Conservation (phyloP, 2,888 invertebrate species). For the Electrophaes corylata region DNA sequence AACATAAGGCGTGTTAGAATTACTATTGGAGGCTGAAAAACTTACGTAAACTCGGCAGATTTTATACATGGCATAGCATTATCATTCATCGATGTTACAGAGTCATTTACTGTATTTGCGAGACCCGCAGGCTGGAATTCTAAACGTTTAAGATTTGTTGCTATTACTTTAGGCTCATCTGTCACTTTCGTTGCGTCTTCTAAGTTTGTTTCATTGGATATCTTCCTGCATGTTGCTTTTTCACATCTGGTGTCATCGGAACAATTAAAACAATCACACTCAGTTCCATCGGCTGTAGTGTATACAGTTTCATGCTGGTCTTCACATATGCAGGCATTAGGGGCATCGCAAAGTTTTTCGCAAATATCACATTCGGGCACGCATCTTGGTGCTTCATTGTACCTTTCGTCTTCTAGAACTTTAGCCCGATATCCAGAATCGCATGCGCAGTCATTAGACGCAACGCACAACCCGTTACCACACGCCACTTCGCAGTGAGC, state of each 20-base stretch:
- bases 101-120: neutral
- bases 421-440: conserved; percentile 32
- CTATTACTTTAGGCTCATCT: neutral
- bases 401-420: neutral
- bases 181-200: neutral
- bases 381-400: conserved; percentile 15
- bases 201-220: neutral
- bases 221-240: neutral
- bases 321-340: conserved; percentile 20
- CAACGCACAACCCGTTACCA: conserved; percentile 46
- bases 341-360: conserved; percentile 16
- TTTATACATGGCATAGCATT: neutral
- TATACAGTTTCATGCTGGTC: conserved; percentile 14
- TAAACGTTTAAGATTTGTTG: neutral
- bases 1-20: too few species aligned
- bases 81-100: neutral
- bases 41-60: conserved; percentile 8
- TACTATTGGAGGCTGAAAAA: neutral
- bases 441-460: conserved; percentile 48
- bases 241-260: conserved; percentile 12
- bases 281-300: conserved; percentile 13
- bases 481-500: conserved; percentile 44
- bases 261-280: conserved; percentile 27
- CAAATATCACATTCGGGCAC: conserved; percentile 21
- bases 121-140: neutral